Evolutionary conservation across 2,888 invertebrate genomes (phyloP).

Genomic region (Microchrysa polita): DNA sequence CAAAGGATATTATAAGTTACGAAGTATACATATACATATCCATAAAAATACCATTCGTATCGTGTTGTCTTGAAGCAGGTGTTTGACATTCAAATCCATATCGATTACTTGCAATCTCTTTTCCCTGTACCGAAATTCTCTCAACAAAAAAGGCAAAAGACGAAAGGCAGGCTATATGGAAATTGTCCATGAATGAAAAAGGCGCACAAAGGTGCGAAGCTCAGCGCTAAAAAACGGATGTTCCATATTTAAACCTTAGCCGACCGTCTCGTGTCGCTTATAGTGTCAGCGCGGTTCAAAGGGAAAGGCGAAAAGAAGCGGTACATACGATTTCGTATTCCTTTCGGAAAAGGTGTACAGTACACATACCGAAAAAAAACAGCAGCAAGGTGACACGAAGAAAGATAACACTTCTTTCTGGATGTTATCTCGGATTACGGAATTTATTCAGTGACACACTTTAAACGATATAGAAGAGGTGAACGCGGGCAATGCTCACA

Average conservation of each 20-base stretch:
- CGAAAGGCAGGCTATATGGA: not conserved
- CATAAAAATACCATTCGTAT: not conserved
- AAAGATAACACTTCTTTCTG: conserved; percentile 22
- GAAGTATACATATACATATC: not conserved
- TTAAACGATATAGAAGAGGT: not conserved
- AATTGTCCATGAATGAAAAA: not conserved
- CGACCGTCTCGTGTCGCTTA: too few species aligned
- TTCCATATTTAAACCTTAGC: conserved; percentile 5
- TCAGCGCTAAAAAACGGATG: conserved; percentile 6
- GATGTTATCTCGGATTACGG: conserved; percentile 33
- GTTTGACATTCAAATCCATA: conserved; percentile 40
- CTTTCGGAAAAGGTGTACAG: not conserved
- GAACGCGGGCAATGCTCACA: too few species aligned
- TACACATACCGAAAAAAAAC: not conserved
- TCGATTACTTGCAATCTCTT: conserved; percentile 35
- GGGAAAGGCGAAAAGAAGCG: not conserved
- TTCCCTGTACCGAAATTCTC: too few species aligned
- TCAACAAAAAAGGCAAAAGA: not conserved
- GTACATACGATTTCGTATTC: not conserved
- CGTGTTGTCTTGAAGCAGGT: too few species aligned
- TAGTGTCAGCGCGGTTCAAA: not conserved
- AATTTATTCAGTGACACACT: conserved; percentile 43
- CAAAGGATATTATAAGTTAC: not conserved
- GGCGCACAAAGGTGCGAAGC: not conserved
- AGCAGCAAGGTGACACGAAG: not conserved